Evolutionary conservation across 2,888 invertebrate genomes (phyloP), one percentile per base, ranked within the genome.

Genomic region (Sphaerophoria rueppellii): DNA sequence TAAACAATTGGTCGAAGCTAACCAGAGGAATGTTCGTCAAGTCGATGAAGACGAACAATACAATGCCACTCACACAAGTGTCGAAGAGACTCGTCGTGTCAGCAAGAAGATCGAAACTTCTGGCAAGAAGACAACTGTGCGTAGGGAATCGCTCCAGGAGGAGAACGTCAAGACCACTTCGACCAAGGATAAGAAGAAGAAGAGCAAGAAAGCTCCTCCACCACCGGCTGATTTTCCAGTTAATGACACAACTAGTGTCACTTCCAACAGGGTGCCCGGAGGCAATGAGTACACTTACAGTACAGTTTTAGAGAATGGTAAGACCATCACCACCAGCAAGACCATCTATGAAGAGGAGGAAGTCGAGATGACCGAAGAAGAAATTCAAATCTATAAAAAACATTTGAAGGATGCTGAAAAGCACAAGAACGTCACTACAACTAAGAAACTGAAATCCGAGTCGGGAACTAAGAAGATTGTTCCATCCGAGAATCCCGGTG

Each of bases 261-360:
- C 87, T 48, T 88, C 90, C 3, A 90, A 89, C 86, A 90, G 90
- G 46, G 90, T 91, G 12, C 88, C 90, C 73, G 91, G 91, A 7
- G 91, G 92, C 43, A 87, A 88, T n/a, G 90, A 92, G 81, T 91
- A 91, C 76, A 90, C 89, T 61, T 91, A 90, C 77, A 90, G 89
- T 9, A 92, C 92, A 9, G 86, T 90, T 48, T 80, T 91, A 88
- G 90, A 90, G 74, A 90, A 90, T 70, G 91, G 90, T 86, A 90
- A 90, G 88, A 90, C 90, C 40, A 90, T 91, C 12, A 90, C 90
- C 87, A 91, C 91, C 55, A 90, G 90, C 67, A 91, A 91, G 89
- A 91, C 91, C 50, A 89, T 91, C 9, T 91, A 91, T 85, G 91
- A 91, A 72, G 91, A 91, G 65, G 91, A 91, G 82, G 91, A 91